Base-by-base conservation (phyloP, 2,797 vertebrate genomes). In the Kryptolebias ocellatus region DNA sequence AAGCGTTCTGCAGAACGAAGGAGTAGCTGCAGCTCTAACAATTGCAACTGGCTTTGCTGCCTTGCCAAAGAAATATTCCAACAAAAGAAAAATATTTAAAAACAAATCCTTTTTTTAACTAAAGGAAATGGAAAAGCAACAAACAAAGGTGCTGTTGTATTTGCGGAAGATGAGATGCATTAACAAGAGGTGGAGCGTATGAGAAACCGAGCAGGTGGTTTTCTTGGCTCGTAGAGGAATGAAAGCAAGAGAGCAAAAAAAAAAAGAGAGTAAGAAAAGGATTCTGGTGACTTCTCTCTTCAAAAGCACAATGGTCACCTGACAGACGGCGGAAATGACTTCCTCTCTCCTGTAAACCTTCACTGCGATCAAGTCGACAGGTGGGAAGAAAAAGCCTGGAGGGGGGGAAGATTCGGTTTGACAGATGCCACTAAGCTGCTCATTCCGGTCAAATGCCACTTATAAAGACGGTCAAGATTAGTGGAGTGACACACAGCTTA, bases 381-480 rank as follows among this genome's bases (percentile, higher is more conserved):
- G 24, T 60, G 73, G 66, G 73, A 60, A 76, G 60, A 46, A 34
- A 45, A 50, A 46, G 60, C 18, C 0, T 12, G 42, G 72, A 28
- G 65, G 60, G 67, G 20, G 62, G 60, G 34, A 24, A 64, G 72
- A 59, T 80, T 69, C 54, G 62, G 46, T 78, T 15, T 67, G 39
- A 82, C 65, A 64, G 74, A 74, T 15, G 59, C 71, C 20, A 64
- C 71, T 90, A 89, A 90, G 86, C 84, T 79, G 79, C 73, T 88
- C 87, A 79, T 80, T 81, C 69, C 18, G 84, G 83, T 89, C 87
- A 91, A 89, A 90, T 67, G 72, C 52, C 80, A 90, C 68, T 85
- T 80, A 76, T 60, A 89, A 87, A 80, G 71, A 91, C 76, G 84
- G 76, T 28, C 60, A 47, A 80, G 84, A 92, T 90, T 90, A 92